Conservation (phyloP, 2,888 invertebrate species). For the Andrena hattorfiana region DNA sequence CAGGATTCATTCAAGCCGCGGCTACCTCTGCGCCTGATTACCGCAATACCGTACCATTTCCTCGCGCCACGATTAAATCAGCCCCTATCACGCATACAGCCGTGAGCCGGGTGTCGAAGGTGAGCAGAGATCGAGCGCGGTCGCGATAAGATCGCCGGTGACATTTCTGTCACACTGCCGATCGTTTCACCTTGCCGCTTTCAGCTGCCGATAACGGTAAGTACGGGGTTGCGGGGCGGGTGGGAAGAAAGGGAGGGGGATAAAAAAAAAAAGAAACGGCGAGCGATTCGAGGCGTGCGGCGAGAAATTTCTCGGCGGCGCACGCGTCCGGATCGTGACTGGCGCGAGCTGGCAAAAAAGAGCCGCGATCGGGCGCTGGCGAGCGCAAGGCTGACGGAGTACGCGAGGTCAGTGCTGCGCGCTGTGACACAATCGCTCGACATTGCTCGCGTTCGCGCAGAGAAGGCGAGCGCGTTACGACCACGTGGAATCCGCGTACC, state of each 20-base stretch:
- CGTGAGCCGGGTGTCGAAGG: constrained; percentile 53
- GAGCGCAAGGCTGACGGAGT: constrained; percentile 53
- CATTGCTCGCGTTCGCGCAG: constrained; percentile 53
- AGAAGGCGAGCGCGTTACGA: constrained; percentile 21
- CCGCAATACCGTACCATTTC: no score
- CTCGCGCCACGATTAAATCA: constrained; percentile 34
- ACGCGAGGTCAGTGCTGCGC: constrained; percentile 66
- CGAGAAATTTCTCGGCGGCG: constrained; percentile 10
- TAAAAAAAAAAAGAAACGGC: not conserved
- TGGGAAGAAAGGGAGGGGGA: no score
- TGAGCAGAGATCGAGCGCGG: constrained; percentile 41
- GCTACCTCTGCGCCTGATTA: not conserved
- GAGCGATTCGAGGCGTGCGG: constrained; percentile 7
- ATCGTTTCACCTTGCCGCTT: constrained; percentile 53
- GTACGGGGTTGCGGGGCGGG: not conserved
- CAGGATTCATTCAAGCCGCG: no score
- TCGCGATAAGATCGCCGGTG: constrained; percentile 62
- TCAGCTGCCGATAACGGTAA: constrained; percentile 62
- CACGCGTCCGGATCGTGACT: constrained; percentile 48
- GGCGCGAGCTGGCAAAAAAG: constrained; percentile 28
- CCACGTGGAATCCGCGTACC: constrained; percentile 36
- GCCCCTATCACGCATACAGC: not conserved
- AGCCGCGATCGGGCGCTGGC: constrained; percentile 9
- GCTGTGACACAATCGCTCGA: constrained; percentile 62
- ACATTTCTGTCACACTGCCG: constrained; percentile 57